Evolutionary conservation across 2,797 vertebrate species (phyloP), one percentile per base, ranked within the genome.

Genomic region (Dromococcyx pavoninus): DNA sequence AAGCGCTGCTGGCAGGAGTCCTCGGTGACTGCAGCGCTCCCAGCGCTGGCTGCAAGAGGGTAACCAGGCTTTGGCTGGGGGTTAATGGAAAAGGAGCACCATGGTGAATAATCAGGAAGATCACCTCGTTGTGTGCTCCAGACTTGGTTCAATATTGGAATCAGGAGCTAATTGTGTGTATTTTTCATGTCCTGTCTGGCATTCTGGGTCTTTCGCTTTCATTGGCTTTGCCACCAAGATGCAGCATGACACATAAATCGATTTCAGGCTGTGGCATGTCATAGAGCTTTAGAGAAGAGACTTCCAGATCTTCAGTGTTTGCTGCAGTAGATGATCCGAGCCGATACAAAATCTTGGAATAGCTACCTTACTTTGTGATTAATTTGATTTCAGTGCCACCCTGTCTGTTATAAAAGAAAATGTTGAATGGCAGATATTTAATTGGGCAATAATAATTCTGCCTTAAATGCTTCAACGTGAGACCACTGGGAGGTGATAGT

Each of bases 391-490:
- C n/a, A 16, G 46, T 39, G 46, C 51, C 78, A 44, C 69, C 41
- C 13, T 32, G 60, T 74, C 60, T 62, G 44, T 80, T 95, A 62
- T 86, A 74, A 86, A 85, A 80, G 50, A 75, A 77, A 84, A 46
- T 21, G 17, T 4, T n/a, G 78, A 94, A 65, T 88, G 82, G 65
- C 89, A 91, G 91, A 54, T 84, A 75, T 30, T 91, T 89, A 89
- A 89, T 92, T 75, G 95, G 73, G 32, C 58, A 91, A 60, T 92
- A 84, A 84, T n/a, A 39, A 89, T 77, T 89, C 88, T 86, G 64
- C 62, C 82, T 95, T 93, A 89, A 78, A 78, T 65, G 91, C 89
- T 94, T 94, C 66, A 70, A 92, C 92, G 92, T 48, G 70, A 25
- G 58, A 48, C 92, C 82, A 46, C 43, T 78, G 92, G 92, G 92